Percentiles rank a stretch among this genome's conserved stretches.
Evolutionary conservation across 2,113 vertebrate species (phyloP).

Genomic region (Corythoichthys intestinalis): DNA sequence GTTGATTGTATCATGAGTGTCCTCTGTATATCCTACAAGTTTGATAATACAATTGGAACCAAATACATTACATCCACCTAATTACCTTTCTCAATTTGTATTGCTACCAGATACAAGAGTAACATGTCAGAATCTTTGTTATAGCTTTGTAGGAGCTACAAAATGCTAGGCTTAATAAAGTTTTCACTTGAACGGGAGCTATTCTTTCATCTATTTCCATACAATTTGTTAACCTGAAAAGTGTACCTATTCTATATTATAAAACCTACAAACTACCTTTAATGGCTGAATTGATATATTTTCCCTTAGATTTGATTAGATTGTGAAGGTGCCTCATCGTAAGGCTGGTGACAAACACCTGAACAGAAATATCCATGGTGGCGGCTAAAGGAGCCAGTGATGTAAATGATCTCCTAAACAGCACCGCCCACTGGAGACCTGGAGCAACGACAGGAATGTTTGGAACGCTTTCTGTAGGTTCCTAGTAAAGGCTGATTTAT

Average conservation of each 20-base stretch:
- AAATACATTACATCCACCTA: too few relatives aligned
- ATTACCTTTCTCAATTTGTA: too few relatives aligned
- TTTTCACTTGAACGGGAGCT: too few relatives aligned
- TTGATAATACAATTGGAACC: too few relatives aligned
- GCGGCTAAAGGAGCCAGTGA: not conserved
- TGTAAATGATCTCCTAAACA: not conserved
- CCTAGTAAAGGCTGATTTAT: not conserved
- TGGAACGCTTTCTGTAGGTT: not conserved
- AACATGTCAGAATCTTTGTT: too few relatives aligned
- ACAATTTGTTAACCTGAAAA: not conserved
- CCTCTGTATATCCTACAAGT: too few relatives aligned
- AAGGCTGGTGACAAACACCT: not conserved
- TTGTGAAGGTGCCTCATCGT: not conserved
- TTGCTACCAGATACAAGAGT: too few relatives aligned
- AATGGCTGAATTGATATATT: not conserved
- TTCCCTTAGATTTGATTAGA: not conserved
- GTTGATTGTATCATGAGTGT: too few relatives aligned
- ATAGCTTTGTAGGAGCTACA: too few relatives aligned
- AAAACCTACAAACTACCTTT: not conserved
- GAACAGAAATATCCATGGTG: not conserved
- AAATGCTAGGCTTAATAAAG: too few relatives aligned
- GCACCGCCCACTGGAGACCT: not conserved
- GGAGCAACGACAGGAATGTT: too few relatives aligned
- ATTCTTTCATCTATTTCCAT: not conserved
- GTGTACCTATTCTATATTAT: not conserved